Evolutionary conservation across 1,140 invertebrate genomes (phyloP).

Genomic region (Melipona quadrifasciata): DNA sequence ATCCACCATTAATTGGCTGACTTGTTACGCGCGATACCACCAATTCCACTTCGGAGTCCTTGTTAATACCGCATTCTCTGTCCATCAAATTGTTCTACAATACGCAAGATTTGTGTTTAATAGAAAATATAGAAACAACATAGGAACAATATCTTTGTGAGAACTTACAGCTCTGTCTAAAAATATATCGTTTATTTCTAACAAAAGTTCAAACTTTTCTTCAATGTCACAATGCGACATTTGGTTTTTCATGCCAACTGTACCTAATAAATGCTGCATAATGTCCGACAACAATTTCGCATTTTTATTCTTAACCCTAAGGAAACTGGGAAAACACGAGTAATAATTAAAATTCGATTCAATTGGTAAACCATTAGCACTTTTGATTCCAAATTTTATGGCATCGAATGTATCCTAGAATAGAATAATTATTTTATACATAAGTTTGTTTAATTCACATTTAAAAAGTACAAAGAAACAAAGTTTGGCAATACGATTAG

Average conservation of each 20-base stretch:
- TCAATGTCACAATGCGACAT: conserved; percentile 84
- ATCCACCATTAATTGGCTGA: conserved; percentile 79
- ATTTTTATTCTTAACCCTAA: conserved; percentile 84
- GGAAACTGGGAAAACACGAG: conserved; percentile 87
- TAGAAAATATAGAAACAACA: neutral
- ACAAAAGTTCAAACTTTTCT: conserved; percentile 88
- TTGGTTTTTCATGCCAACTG: conserved; percentile 84
- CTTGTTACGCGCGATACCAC: conserved; percentile 69
- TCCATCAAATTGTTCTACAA: conserved; percentile 85
- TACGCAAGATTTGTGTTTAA: conserved; percentile 20
- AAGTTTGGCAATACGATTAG: neutral
- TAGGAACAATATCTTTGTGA: neutral
- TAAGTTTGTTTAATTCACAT: neutral
- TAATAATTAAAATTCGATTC: conserved; percentile 88
- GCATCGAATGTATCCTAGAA: conserved; percentile 82
- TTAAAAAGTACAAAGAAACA: too few species aligned
- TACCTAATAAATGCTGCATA: conserved; percentile 83
- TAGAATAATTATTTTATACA: neutral
- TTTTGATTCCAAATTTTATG: conserved; percentile 85
- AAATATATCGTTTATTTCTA: conserved; percentile 90
- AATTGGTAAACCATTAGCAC: conserved; percentile 86
- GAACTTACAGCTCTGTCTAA: conserved; percentile 88
- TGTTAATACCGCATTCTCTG: conserved; percentile 86
- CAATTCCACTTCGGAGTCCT: conserved; percentile 80
- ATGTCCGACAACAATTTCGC: conserved; percentile 82